Conservation (phyloP, 1,140 invertebrate genomes). For the Aphaenogaster floridana region DNA sequence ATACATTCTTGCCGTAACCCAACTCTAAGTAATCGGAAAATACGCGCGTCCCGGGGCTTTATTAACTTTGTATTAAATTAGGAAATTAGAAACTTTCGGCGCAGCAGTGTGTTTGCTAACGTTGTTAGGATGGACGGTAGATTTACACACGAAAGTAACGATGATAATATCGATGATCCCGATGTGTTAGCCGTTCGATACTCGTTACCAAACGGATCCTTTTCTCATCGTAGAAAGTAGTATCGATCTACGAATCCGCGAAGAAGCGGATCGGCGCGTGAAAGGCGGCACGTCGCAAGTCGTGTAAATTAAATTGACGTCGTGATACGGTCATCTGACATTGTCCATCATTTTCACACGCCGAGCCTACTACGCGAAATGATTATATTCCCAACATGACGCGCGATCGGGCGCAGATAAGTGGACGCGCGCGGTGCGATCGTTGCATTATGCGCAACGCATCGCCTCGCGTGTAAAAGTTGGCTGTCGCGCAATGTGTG, state of each 20-base stretch:
- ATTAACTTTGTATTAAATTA: slow-evolving; percentile 62
- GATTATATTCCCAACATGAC: slow-evolving; percentile 55
- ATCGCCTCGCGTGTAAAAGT: slow-evolving; percentile 54
- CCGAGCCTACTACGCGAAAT: slow-evolving; percentile 1
- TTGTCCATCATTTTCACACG: slow-evolving; percentile 21
- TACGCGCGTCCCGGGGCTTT: slow-evolving; percentile 52
- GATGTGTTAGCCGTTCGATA: neutral
- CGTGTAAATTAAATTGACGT: slow-evolving; percentile 23
- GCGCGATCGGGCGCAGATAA: slow-evolving; percentile 68
- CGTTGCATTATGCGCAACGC: slow-evolving; percentile 61
- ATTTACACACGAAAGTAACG: neutral
- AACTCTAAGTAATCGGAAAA: slow-evolving; percentile 56
- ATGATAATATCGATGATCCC: neutral
- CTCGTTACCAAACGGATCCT: neutral
- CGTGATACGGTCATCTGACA: neutral
- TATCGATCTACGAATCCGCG: neutral
- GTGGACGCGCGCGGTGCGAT: slow-evolving; percentile 43
- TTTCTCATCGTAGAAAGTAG: neutral
- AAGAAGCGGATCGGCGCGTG: neutral
- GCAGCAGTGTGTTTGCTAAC: neutral
- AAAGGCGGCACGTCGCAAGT: neutral
- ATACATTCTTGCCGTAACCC: slow-evolving; percentile 43
- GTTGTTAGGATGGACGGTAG: neutral
- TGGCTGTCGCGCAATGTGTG: slow-evolving; percentile 45
- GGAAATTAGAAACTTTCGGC: slow-evolving; percentile 56